These are phyloP conservation scores for Aldrovandia affinis DNA, from an alignment of 2,797 vertebrate species.

Conservation along the genomic window DNA sequence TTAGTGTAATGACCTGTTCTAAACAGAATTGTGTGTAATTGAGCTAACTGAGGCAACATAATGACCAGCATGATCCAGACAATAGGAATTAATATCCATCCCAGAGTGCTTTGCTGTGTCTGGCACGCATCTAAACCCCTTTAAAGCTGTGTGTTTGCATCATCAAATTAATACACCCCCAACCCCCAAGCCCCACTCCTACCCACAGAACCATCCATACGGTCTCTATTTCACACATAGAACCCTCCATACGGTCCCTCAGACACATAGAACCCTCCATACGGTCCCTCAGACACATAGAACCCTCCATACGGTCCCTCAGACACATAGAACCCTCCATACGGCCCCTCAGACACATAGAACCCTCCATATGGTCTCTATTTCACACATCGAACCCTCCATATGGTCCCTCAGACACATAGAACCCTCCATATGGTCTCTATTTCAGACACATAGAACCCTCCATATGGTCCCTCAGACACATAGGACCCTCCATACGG, in stretches of 20 bases:
- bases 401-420: neutral
- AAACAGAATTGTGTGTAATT: neutral
- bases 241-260: neutral
- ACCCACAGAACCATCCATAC: neutral
- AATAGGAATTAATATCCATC: neutral
- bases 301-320: too few relatives aligned
- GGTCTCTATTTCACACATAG: neutral
- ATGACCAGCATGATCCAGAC: neutral
- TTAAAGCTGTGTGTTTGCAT: neutral
- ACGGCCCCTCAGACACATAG: too few relatives aligned
- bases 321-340: too few relatives aligned
- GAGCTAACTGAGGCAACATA: neutral
- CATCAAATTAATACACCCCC: neutral
- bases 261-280: neutral
- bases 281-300: too few relatives aligned
- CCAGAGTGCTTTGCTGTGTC: neutral
- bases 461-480: neutral
- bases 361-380: too few relatives aligned
- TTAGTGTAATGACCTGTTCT: neutral
- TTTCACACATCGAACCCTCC: neutral
- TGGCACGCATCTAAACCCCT: neutral
- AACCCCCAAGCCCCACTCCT: neutral
- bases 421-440: neutral
- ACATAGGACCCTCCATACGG: neutral
- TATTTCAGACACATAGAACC: neutral